Evolutionary conservation across 2,888 invertebrate species (phyloP).

Genomic region (Cephalotes varians): DNA sequence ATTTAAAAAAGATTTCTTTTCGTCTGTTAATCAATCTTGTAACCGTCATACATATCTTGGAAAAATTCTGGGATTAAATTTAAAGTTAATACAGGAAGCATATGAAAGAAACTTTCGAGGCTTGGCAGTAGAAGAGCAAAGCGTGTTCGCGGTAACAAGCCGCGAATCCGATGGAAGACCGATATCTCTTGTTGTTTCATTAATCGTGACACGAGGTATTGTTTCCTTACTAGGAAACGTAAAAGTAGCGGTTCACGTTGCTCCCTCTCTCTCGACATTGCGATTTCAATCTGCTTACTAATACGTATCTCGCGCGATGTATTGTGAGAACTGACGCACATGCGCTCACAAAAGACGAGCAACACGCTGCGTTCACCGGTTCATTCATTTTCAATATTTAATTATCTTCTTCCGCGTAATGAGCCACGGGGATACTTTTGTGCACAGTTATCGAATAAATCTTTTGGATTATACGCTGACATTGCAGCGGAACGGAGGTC

Average conservation of each 20-base stretch:
- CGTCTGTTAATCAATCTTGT: constrained; percentile 8
- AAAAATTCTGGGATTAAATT: constrained; percentile 22
- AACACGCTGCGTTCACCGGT: neutral
- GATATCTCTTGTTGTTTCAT: constrained; percentile 63
- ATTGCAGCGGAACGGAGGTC: constrained; percentile 19
- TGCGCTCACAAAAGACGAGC: neutral
- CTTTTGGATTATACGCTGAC: constrained; percentile 23
- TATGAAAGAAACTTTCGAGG: neutral
- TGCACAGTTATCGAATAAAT: constrained; percentile 39
- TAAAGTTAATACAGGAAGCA: neutral
- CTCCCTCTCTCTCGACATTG: neutral
- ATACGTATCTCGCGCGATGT: constrained; percentile 29
- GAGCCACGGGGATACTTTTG: constrained; percentile 5
- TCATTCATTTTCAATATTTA: constrained; percentile 44
- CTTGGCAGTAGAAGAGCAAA: constrained; percentile 37
- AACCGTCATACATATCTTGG: neutral
- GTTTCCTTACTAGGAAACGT: constrained; percentile 73
- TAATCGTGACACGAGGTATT: constrained; percentile 76
- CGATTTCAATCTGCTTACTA: constrained; percentile 58
- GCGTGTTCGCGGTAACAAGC: constrained; percentile 40
- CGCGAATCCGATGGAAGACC: constrained; percentile 44
- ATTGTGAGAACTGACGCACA: constrained; percentile 19
- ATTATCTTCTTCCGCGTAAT: constrained; percentile 18
- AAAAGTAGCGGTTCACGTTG: constrained; percentile 53
- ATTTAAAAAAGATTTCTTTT: constrained; percentile 28